Evolutionary conservation across 2,113 vertebrate species (phyloP).

Genomic region (Pelodiscus sinensis): DNA sequence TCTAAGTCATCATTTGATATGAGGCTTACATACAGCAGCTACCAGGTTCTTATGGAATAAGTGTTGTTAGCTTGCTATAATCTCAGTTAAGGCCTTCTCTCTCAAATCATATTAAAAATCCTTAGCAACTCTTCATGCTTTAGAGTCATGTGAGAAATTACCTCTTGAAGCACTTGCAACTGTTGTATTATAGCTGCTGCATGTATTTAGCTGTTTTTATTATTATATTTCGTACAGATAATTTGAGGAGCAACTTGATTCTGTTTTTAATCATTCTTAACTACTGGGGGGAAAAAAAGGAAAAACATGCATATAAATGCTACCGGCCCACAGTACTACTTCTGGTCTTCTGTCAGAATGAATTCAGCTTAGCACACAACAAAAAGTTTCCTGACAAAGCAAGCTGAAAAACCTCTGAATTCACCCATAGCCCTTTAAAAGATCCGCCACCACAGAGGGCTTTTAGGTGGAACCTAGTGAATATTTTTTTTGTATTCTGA

Average conservation of each 20-base stretch:
- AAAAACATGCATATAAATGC: neutral
- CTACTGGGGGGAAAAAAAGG: neutral
- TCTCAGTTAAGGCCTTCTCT: neutral
- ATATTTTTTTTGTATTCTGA: slow-evolving; percentile 27
- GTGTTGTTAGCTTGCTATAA: neutral
- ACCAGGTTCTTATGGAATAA: neutral
- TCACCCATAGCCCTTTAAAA: neutral
- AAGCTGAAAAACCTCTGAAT: neutral
- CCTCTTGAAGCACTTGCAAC: slow-evolving; percentile 1
- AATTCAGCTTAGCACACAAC: neutral
- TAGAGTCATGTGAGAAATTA: neutral
- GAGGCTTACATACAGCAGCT: neutral
- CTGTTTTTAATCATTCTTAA: neutral
- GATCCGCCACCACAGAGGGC: neutral
- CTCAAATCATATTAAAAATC: neutral
- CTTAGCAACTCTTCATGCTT: neutral
- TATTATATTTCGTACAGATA: slow-evolving; percentile 27
- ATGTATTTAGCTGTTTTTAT: neutral
- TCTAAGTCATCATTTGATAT: neutral
- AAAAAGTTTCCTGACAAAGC: neutral
- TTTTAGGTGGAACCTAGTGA: neutral
- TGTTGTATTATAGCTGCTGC: neutral
- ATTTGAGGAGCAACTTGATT: neutral
- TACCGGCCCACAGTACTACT: neutral
- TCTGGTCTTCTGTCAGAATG: neutral